phyloP scores from a whole-genome alignment of 2,888 invertebrate species.

The Leptothorax acervorum region DNA sequence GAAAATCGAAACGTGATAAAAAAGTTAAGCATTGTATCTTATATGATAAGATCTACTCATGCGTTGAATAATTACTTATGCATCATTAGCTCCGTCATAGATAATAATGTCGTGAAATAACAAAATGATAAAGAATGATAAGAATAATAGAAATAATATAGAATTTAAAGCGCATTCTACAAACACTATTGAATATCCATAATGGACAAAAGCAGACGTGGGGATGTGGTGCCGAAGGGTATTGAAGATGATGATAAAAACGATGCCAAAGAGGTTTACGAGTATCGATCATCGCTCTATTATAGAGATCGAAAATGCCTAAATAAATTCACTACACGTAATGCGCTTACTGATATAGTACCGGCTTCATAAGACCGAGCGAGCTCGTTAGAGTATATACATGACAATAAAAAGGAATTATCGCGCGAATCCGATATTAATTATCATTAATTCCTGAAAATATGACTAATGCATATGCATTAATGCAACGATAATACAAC shows the following conservation, averaged over 20 bases:
- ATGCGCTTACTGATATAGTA: conserved; percentile 17
- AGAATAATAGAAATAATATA: conserved; percentile 2
- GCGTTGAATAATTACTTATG: neutral
- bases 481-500: neutral
- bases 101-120: neutral
- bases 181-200: neutral
- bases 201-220: neutral
- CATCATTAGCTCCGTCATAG: neutral
- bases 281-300: conserved; percentile 36
- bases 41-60: neutral
- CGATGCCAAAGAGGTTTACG: conserved; percentile 1
- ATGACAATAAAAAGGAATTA: conserved; percentile 49
- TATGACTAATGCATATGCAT: neutral
- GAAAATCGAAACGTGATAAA: neutral
- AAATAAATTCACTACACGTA: conserved; percentile 37
- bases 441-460: conserved; percentile 44
- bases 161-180: neutral
- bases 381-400: conserved; percentile 10
- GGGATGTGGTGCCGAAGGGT: neutral
- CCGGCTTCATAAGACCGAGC: conserved; percentile 35
- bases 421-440: conserved; percentile 27
- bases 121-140: neutral
- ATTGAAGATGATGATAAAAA: conserved; percentile 7
- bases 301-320: conserved; percentile 16
- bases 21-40: neutral